Base-by-base conservation (phyloP, 2,888 invertebrate genomes). In the Drosophila formosana region DNA sequence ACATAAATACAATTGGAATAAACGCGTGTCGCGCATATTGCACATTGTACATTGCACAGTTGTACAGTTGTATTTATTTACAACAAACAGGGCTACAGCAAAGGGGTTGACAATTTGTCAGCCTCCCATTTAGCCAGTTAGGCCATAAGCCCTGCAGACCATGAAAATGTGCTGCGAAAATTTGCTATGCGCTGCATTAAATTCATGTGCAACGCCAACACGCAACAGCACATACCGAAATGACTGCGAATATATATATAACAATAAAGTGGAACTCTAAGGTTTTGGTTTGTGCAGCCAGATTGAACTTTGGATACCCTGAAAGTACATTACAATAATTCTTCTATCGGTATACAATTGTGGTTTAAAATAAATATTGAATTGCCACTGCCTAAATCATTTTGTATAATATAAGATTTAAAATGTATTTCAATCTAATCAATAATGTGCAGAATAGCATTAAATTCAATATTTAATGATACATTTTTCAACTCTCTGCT, bases 1-100 rank as follows among this genome's bases (percentile, higher is more conserved):
- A 83, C 81, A 87, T 84, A 87, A 83, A 87, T 87, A 81, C 88
- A 89, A 78, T 86, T 72, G 87, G 84, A 87, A 87, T 83, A 84
- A 87, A 78, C 84, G 85, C 88, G 82, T 86, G 84, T 83, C 87
- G 76, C 75, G 87, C 84, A 88, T 86, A 82, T 82, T 88, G 82
- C 82, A 85, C 88, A 86, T 72, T 82, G 69, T 72, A 18, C 18
- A 18, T 18, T 18, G 18, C 2, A 18, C 18, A 18, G 64, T 80
- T 80, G 18, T 18, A 18, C 18, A 18, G 64, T 80, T 80, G 81
- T 80, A 88, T 82, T 82, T 88, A 82, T 86, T 83, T 74, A 58
- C 67, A 72, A 45, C 70, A 65, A 56, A 45, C 34, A 67, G 47
- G 47, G 1, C 18, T 18, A 23, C 13, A 63, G 3, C 47, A 55